A percentile compares a stretch with the other conserved stretches of the same genome.
These are phyloP conservation scores for Champsocephalus esox DNA, from an alignment of 2,797 vertebrate genomes.

Conservation along the genomic window DNA sequence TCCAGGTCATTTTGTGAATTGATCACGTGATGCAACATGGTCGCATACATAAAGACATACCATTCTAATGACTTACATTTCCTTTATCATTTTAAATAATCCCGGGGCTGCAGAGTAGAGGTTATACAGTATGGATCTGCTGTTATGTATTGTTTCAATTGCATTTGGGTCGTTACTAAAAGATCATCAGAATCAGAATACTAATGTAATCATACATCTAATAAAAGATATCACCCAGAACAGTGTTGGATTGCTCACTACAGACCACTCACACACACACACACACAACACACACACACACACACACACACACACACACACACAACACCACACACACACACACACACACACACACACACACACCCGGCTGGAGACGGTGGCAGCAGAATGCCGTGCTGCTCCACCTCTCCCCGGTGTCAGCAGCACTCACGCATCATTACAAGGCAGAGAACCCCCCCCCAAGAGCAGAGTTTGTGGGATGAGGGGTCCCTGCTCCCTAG, in stretches of 20 bases:
- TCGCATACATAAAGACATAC: too few relatives aligned
- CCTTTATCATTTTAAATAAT: conserved; percentile 50
- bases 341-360: conserved; percentile 27
- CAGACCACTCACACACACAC: not conserved
- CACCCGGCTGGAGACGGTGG: conserved; percentile 62
- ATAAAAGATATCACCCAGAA: conserved; percentile 85
- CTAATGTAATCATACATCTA: conserved; percentile 75
- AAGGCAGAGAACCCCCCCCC: conserved; percentile 49
- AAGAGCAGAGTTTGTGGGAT: conserved; percentile 38
- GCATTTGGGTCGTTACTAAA: conserved; percentile 89
- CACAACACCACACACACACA: conserved; percentile 21
- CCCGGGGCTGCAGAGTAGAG: conserved; percentile 27
- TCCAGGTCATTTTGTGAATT: too few relatives aligned
- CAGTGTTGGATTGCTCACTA: conserved; percentile 83
- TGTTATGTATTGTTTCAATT: conserved; percentile 82
- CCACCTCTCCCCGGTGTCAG: conserved; percentile 42
- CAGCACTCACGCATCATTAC: conserved; percentile 48
- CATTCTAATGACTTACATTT: too few relatives aligned
- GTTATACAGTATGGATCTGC: conserved; percentile 52
- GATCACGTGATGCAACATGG: too few relatives aligned
- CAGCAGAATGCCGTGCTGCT: conserved; percentile 48
- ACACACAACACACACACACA: conserved; percentile 21
- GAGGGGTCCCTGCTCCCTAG: conserved; percentile 17
- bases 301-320: conserved; percentile 28
- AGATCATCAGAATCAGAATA: conserved; percentile 76